Conservation (phyloP, 2,113 vertebrate genomes). For the Gracilinanus agilis region DNA sequence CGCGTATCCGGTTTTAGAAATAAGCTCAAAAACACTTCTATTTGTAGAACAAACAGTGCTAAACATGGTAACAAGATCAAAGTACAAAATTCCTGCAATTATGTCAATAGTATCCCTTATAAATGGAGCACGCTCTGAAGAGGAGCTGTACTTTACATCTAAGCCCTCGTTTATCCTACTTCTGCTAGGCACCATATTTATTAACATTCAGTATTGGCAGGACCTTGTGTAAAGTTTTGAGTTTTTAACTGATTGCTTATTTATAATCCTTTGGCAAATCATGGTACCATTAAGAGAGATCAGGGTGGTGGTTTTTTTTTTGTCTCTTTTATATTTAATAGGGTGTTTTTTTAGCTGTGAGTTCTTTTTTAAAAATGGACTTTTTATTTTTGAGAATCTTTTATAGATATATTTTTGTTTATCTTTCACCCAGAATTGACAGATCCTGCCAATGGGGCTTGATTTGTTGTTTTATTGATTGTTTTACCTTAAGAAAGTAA, state of each 20-base stretch:
- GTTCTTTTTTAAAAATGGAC: not conserved
- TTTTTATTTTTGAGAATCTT: not conserved
- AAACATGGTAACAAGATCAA: conserved; percentile 84
- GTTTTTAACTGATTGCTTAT: not conserved
- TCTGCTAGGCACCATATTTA: conserved; percentile 65
- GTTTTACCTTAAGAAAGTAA: not conserved
- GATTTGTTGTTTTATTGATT: not conserved
- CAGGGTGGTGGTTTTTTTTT: not conserved
- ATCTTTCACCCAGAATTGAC: not conserved
- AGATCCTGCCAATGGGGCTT: not conserved
- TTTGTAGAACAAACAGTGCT: conserved; percentile 83
- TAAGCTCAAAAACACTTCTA: conserved; percentile 70
- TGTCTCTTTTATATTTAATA: not conserved
- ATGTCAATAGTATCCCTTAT: conserved; percentile 75
- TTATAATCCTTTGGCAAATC: not conserved
- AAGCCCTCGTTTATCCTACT: conserved; percentile 69
- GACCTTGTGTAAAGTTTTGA: conserved; percentile 1
- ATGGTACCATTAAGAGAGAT: not conserved
- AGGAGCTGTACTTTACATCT: conserved; percentile 47
- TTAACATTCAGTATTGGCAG: conserved; percentile 36
- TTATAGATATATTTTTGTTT: not conserved
- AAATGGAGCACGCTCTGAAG: conserved; percentile 74
- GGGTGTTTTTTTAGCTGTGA: not conserved
- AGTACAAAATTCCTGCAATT: conserved; percentile 80
- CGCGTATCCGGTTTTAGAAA: conserved; percentile 73